Base-by-base conservation (phyloP, 2,113 vertebrate species). In the Guaruba guarouba region DNA sequence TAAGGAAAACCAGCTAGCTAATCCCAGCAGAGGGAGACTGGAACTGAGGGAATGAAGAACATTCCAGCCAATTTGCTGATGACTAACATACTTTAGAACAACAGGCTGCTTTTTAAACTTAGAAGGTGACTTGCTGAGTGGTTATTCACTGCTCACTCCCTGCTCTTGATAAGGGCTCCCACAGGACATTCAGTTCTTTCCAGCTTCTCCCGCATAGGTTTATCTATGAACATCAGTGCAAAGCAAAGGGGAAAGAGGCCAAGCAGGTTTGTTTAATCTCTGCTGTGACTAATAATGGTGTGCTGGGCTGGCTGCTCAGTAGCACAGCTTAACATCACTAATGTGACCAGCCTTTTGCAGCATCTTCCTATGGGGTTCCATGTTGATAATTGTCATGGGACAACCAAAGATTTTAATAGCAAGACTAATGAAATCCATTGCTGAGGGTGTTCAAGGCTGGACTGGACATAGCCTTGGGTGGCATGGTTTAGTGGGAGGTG, bases 231-330 rank as follows among this genome's bases (percentile, higher is more conserved):
- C 88, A 95, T 96, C 93, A 79, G 92, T 29, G 51, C 92, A 95
- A 95, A 93, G 95, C 94, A 78, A 28, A 92, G 91, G 88, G 71
- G 81, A 95, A 95, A 94, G 96, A 94, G 96, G 96, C 88, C 8
- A 39, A 85, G 86, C 93, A 96, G 96, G 95, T 96, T 97, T 94
- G 86, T 92, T 91, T 80, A 93, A 96, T 97, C 96, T 92, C 71
- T 96, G 81, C 91, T 86, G 39, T 94, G 95, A 93, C 90, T 95
- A 95, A 97, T 54, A 37, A 54, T 70, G 86, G 23, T 82, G 67
- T 87, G 68, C 91, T 89, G 88, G 94, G 74, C 88, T 86, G 85
- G 55, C 93, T 86, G 76, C 88, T 94, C 63, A 86, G 76, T 35
- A 43, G 8, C 17, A 2, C 92, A 25, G 75, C 73, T 9, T 35